phyloP scores from a whole-genome alignment of 2,797 vertebrate species.

The Sternarchorhynchus goeldii region DNA sequence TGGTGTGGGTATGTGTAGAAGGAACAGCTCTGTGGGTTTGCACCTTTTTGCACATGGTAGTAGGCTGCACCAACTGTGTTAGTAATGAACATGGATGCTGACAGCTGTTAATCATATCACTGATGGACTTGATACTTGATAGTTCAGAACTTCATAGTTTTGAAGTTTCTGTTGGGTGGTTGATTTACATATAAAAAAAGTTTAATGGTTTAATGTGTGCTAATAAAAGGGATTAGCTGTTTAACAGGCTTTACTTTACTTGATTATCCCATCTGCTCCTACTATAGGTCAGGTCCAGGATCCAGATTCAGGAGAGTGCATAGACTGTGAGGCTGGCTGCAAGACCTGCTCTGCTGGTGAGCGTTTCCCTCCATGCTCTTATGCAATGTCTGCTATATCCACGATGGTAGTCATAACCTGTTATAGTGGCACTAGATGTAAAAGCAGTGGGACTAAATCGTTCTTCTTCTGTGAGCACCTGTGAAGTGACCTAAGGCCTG shows the following conservation, averaged over 20 bases:
- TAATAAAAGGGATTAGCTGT: neutral
- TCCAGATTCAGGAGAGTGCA: constrained; percentile 78
- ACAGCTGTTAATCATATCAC: neutral
- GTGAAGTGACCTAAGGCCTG: neutral
- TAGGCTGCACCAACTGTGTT: neutral
- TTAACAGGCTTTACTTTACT: neutral
- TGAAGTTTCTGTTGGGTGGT: no score
- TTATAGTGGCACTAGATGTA: neutral
- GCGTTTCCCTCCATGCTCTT: constrained; percentile 20
- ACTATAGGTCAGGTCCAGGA: constrained; percentile 78
- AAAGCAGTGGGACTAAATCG: neutral
- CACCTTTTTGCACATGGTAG: neutral
- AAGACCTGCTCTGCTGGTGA: constrained; percentile 78
- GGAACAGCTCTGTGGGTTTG: neutral
- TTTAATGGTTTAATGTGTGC: neutral
- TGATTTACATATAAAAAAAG: neutral
- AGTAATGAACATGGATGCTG: neutral
- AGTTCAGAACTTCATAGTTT: no score
- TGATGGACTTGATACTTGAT: neutral
- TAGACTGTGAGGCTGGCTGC: constrained; percentile 78
- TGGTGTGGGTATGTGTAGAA: constrained; percentile 68
- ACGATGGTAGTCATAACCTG: neutral
- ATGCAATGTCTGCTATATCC: neutral
- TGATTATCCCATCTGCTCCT: constrained; percentile 40
- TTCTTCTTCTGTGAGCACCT: neutral